A percentile compares a stretch with the other conserved stretches of the same genome.
Evolutionary conservation across 2,113 vertebrate species (phyloP).

Genomic region (Oryzias woworae): DNA sequence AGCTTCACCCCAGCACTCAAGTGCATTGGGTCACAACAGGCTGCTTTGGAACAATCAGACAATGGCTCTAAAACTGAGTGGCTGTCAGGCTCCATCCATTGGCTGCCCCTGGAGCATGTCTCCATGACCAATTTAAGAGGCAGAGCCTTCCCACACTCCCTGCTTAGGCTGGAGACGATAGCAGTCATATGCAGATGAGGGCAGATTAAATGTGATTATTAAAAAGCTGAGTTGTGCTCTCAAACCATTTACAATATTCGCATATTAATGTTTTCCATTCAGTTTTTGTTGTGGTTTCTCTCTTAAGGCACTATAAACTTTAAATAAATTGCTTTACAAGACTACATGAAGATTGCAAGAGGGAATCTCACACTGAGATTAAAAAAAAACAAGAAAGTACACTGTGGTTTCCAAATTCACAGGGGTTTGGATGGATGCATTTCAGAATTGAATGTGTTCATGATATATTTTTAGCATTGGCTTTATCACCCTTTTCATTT

Average conservation of each 20-base stretch:
- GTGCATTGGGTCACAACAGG: slow-evolving; percentile 63
- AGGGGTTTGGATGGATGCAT: no score
- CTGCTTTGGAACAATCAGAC: slow-evolving; percentile 49
- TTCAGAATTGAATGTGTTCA: no score
- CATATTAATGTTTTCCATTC: not conserved
- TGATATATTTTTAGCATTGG: no score
- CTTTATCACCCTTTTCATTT: no score
- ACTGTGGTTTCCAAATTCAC: no score
- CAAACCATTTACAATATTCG: no score
- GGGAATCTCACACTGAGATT: no score
- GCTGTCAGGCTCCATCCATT: slow-evolving; percentile 69
- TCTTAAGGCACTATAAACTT: no score
- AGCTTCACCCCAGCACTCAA: slow-evolving; percentile 60
- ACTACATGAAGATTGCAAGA: no score
- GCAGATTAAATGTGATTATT: slow-evolving; percentile 61
- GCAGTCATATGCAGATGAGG: slow-evolving; percentile 43
- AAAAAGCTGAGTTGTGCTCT: slow-evolving; percentile 36
- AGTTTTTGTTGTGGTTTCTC: not conserved
- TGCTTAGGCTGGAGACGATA: slow-evolving; percentile 49
- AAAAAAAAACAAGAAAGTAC: no score
- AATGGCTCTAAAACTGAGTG: slow-evolving; percentile 59
- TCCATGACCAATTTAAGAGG: slow-evolving; percentile 69
- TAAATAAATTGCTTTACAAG: no score
- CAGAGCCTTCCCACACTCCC: slow-evolving; percentile 70
- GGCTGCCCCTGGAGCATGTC: slow-evolving; percentile 55